Percentiles rank a stretch among this genome's conserved stretches.
These are phyloP conservation scores for Meriones unguiculatus DNA, from an alignment of 2,113 vertebrate genomes.

Conservation along the genomic window DNA sequence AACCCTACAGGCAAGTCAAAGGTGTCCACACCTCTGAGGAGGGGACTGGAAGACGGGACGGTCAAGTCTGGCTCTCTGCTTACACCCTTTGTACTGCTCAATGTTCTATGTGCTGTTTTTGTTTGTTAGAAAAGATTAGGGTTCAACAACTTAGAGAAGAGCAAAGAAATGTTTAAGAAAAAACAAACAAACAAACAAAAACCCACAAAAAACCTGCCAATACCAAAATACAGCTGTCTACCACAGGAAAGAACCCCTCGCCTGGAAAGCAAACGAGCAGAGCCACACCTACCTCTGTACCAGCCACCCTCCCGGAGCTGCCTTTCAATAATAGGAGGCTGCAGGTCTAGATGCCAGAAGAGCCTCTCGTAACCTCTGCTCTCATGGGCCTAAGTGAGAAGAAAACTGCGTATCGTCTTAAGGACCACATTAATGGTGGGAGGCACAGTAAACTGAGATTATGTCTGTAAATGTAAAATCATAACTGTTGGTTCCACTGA, in stretches of 20 bases:
- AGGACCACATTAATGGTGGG: not conserved
- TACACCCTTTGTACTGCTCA: not conserved
- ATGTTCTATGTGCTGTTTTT: not conserved
- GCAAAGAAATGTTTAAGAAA: too few relatives aligned
- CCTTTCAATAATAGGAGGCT: constrained; percentile 4
- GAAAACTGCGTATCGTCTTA: constrained; percentile 1
- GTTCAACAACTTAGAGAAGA: not conserved
- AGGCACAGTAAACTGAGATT: not conserved
- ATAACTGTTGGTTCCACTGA: not conserved
- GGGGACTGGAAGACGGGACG: not conserved
- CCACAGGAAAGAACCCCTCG: not conserved
- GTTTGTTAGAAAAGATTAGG: not conserved
- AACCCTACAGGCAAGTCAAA: not conserved
- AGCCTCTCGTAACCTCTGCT: constrained; percentile 35
- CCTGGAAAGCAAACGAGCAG: not conserved
- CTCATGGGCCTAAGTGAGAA: constrained; percentile 4
- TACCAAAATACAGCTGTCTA: not conserved
- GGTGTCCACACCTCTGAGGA: not conserved
- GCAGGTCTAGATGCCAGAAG: not conserved
- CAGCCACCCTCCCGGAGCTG: not conserved
- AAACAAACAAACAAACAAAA: too few relatives aligned
- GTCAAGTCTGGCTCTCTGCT: not conserved
- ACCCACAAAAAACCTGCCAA: not conserved
- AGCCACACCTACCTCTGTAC: not conserved
- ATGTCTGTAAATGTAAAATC: constrained; percentile 4